Evolutionary conservation across 1,140 invertebrate genomes (phyloP).

Genomic region (Drosophila mayri): DNA sequence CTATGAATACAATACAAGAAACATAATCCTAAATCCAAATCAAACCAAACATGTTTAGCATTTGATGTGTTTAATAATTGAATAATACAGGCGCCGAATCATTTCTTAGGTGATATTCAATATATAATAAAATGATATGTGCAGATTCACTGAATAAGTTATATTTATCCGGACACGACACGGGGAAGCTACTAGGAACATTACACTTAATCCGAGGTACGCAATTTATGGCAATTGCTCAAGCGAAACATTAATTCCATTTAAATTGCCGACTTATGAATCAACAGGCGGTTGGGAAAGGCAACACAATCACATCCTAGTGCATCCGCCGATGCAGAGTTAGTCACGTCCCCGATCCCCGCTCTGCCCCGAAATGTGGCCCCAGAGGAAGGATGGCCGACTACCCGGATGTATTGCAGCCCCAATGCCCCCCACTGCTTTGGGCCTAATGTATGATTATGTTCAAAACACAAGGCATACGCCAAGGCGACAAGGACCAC

Average conservation of each 20-base stretch:
- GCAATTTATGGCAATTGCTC: conserved; percentile 46
- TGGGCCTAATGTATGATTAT: conserved; percentile 74
- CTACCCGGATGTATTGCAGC: conserved; percentile 28
- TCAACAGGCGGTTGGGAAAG: conserved; percentile 51
- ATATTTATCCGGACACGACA: conserved; percentile 13
- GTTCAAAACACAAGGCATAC: conserved; percentile 57
- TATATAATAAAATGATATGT: neutral
- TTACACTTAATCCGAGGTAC: conserved; percentile 26
- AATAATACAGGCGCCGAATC: neutral
- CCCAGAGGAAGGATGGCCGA: conserved; percentile 51
- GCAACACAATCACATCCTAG: conserved; percentile 64
- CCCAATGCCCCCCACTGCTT: conserved; percentile 12
- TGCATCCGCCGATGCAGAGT: conserved; percentile 54
- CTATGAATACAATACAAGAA: too few species aligned
- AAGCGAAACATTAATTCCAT: conserved; percentile 46
- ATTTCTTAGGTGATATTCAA: neutral
- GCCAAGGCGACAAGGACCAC: conserved; percentile 47
- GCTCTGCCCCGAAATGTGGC: neutral
- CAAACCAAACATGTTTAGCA: too few species aligned
- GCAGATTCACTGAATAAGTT: neutral
- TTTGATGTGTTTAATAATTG: neutral
- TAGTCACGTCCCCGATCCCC: neutral
- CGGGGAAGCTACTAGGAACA: conserved; percentile 11
- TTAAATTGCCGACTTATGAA: conserved; percentile 50
- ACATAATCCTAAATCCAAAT: too few species aligned